A percentile compares a stretch with the other conserved stretches of the same genome.
These are phyloP conservation scores for Olivierus martensii DNA, from an alignment of 1,140 invertebrate genomes.

Conservation along the genomic window DNA sequence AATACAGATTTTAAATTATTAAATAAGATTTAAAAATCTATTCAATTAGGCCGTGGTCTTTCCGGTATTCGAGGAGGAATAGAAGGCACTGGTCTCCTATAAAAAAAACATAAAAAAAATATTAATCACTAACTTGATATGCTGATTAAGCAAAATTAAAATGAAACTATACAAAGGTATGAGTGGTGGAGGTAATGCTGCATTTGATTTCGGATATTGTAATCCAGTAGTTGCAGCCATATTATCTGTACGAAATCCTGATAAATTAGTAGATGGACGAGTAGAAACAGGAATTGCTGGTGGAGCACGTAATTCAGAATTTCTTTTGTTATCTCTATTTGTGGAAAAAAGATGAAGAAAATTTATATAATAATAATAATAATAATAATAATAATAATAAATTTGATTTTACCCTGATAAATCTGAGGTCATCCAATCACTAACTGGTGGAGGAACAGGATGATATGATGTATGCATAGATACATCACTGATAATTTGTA, in stretches of 20 bases:
- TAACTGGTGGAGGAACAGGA: slow-evolving; percentile 44
- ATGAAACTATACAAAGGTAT: no score
- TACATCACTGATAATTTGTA: slow-evolving; percentile 94
- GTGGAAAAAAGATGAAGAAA: no score
- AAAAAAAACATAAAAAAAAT: slow-evolving; percentile 21
- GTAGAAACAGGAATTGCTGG: slow-evolving; percentile 1
- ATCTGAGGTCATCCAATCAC: slow-evolving; percentile 30
- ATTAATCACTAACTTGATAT: slow-evolving; percentile 9
- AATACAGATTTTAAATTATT: no score
- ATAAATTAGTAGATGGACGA: not conserved
- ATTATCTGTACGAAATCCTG: no score
- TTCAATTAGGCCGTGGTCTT: slow-evolving; percentile 34
- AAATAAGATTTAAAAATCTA: no score
- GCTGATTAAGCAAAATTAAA: no score
- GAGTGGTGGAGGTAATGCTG: no score
- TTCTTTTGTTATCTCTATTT: not conserved
- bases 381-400: slow-evolving; percentile 5
- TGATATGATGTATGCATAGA: slow-evolving; percentile 90
- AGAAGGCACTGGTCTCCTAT: slow-evolving; percentile 43
- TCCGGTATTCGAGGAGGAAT: slow-evolving; percentile 54
- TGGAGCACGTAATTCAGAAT: slow-evolving; percentile 5
- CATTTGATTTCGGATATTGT: no score
- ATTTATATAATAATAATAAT: slow-evolving; percentile 5
- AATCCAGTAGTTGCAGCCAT: no score
- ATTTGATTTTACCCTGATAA: slow-evolving; percentile 9